Base-by-base conservation (phyloP, 1,140 invertebrate species). In the Drosophila hydei region DNA sequence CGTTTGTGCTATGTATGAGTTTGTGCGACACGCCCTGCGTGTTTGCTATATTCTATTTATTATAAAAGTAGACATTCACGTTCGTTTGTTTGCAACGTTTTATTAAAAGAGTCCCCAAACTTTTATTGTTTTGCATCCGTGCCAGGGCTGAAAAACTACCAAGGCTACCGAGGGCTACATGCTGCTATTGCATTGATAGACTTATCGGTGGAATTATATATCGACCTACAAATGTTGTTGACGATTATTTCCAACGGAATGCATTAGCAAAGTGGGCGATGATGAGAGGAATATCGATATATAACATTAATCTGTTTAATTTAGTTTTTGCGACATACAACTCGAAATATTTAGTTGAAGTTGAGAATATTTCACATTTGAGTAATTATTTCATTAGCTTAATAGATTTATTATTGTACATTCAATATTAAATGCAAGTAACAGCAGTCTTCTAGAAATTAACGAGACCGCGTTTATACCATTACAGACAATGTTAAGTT, bases 91-190 rank as follows among this genome's bases (percentile, higher is more conserved):
- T 38, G 27, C 30, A 51, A 23, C 21, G 21, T 71, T 25, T 43
- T 21, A 36, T 27, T 56, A 8, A 48, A 61, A 55, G 52, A 38
- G 36, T 42, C 33, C 21, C 25, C 25, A 47, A 67, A 65, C 16
- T 72, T 67, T 72, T 72, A 62, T 72, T 72, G 69, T 72, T 72
- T 67, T 72, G 69, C 63, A 59, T 58, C 54, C 65, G 47, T 45
- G 54, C 69, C 68, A 70, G 68, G 60, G 68, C 30, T 64, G 45
- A 30, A 30, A 38, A 12, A 63, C 47, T 54, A 27, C 21, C 50
- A 70, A 54, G 42, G 60, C 59, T 63, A 40, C 21, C 40, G 14
- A 55, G 42, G 42, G 59, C 21, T 54, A n/a, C 23, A 27, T 11
- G 1, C 42, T 21, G n/a, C 6, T 23, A 21, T n/a, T 14, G n/a